phyloP scores from a whole-genome alignment of 2,797 vertebrate species.

The Naso thynnoides region DNA sequence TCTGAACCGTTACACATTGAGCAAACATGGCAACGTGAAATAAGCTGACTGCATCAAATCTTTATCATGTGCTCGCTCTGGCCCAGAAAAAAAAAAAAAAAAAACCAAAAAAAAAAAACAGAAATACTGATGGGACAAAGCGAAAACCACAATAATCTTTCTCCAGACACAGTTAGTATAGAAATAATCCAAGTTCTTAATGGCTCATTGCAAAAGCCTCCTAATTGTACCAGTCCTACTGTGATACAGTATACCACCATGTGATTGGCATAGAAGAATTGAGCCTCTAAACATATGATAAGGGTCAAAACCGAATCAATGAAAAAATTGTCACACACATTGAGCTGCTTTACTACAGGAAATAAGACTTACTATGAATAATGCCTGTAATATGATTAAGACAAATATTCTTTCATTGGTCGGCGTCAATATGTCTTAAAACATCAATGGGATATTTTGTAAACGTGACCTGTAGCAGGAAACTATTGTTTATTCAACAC shows the following conservation, averaged over 20 bases:
- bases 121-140: constrained; percentile 40
- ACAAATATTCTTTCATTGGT: constrained; percentile 25
- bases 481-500: constrained; percentile 6
- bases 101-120: constrained; percentile 15
- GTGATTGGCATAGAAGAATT: constrained; percentile 47
- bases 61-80: constrained; percentile 58
- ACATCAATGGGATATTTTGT: neutral
- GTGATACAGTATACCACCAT: constrained; percentile 32
- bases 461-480: constrained; percentile 21
- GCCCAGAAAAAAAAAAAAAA: constrained; percentile 9
- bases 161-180: constrained; percentile 35
- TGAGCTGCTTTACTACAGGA: constrained; percentile 46
- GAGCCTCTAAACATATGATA: constrained; percentile 36
- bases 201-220: constrained; percentile 31
- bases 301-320: constrained; percentile 42
- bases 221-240: constrained; percentile 25
- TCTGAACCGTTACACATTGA: constrained; percentile 18
- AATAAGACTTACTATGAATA: constrained; percentile 1
- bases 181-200: constrained; percentile 47
- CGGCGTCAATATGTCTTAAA: constrained; percentile 7
- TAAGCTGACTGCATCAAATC: constrained; percentile 60
- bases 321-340: constrained; percentile 36
- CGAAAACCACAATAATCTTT: constrained; percentile 40
- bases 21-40: constrained; percentile 46
- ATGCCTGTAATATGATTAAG: constrained; percentile 29